Base-by-base conservation (phyloP, 2,888 invertebrate species). In the Stictocephala bisonia region DNA sequence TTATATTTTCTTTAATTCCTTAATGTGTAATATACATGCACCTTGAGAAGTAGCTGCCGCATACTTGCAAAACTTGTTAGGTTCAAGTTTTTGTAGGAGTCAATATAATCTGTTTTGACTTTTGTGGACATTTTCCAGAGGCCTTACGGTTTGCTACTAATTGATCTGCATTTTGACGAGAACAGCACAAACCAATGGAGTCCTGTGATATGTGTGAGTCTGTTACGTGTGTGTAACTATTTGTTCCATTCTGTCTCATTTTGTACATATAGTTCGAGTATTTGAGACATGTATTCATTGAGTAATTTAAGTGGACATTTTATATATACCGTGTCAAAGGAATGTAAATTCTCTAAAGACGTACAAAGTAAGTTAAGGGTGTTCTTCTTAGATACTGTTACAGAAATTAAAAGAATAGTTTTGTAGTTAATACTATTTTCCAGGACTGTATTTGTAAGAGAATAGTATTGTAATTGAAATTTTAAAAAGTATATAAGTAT, bases 291-390 rank as follows among this genome's bases (percentile, higher is more conserved):
- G 60, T 56, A 56, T 31, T 29, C 56, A 15, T 56, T 24, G 35
- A 22, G 22, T 18, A 15, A 4, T 20, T 22, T 60, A 60, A 60
- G 60, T 60, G 40, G 35, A 40, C 22, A 35, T 60, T 60, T 29
- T 60, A 60, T 26, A 56, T 60, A 60, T 60, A 60, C 35, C 35
- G 31, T 60, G 35, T 60, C 35, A 35, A 60, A 1, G 24, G 29
- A 35, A 60, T 40, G 56, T 60, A 60, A 60, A 27, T 60, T 27
- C 31, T 22, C 60, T 60, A 60, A 60, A 60, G 35, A 60, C 60
- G 60, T 60, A 60, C 60, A 60, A 60, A 60, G n/a, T 60, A 60
- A 60, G n/a, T n/a, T n/a, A n/a, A n/a, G n/a, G n/a, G n/a, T n/a
- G n/a, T n/a, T n/a, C n/a, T n/a, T n/a, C n/a, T n/a, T n/a, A n/a